Evolutionary conservation across 64 coral and sea anemone genomes (phyloP).

Genomic region (Cladopsammia gracilis): DNA sequence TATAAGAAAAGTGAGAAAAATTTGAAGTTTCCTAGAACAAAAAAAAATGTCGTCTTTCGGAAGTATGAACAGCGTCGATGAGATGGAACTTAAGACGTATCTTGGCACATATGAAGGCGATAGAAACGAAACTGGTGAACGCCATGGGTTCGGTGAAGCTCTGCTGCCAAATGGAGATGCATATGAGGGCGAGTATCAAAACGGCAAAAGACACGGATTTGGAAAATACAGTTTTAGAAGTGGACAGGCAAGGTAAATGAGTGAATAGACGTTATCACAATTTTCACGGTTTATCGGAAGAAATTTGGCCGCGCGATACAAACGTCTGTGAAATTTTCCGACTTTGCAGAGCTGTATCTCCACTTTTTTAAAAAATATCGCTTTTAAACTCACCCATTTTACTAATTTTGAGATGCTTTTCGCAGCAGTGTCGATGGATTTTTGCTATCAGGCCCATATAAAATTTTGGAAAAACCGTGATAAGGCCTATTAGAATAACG

Average conservation of each 20-base stretch:
- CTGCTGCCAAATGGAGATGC: conserved; percentile 69
- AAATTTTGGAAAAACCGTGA: too few relatives aligned
- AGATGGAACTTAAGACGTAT: neutral
- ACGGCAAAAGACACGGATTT: conserved; percentile 73
- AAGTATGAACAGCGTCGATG: conserved; percentile 15
- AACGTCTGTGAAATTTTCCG: too few relatives aligned
- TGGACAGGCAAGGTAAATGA: neutral
- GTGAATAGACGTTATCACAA: too few relatives aligned
- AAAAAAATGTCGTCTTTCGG: conserved; percentile 51
- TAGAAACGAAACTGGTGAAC: conserved; percentile 67
- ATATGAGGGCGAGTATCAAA: conserved; percentile 79
- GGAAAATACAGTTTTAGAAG: conserved; percentile 48
- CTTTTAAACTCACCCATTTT: too few relatives aligned
- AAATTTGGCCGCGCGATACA: too few relatives aligned
- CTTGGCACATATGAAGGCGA: conserved; percentile 71
- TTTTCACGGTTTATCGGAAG: neutral
- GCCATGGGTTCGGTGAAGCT: conserved; percentile 77
- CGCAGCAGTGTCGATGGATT: too few relatives aligned
- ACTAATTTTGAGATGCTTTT: too few relatives aligned
- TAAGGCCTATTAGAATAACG: too few relatives aligned
- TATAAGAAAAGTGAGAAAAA: neutral
- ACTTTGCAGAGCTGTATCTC: too few relatives aligned
- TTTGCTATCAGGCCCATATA: too few relatives aligned
- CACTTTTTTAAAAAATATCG: too few relatives aligned
- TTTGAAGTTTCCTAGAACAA: neutral